Percentiles rank a stretch among this genome's conserved stretches.
These are phyloP conservation scores for Ochotona curzoniae DNA, from an alignment of 2,113 vertebrate genomes.

Conservation along the genomic window DNA sequence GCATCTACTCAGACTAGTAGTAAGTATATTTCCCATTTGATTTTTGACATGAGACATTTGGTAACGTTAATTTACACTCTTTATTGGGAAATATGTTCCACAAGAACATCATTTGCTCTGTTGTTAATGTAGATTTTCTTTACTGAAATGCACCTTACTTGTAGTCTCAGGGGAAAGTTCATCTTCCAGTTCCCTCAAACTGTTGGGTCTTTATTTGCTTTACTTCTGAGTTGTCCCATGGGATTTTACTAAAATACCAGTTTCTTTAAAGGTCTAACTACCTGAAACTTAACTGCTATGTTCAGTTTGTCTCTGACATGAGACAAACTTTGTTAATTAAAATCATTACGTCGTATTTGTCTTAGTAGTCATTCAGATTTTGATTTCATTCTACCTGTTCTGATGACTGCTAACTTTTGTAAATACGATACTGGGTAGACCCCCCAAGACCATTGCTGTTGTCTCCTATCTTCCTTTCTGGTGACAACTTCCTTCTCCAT, in stretches of 20 bases:
- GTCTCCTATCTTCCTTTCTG: conserved; percentile 33
- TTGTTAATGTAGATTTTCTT: conserved; percentile 49
- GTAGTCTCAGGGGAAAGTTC: neutral
- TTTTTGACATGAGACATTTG: conserved; percentile 61
- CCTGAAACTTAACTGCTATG: conserved; percentile 59
- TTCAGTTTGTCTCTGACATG: conserved; percentile 1
- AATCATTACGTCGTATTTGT: conserved; percentile 37
- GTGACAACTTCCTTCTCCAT: conserved; percentile 13
- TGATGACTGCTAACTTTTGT: conserved; percentile 56
- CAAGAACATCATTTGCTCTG: conserved; percentile 37
- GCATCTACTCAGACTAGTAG: conserved; percentile 87
- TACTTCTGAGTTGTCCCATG: conserved; percentile 34
- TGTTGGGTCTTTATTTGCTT: conserved; percentile 53
- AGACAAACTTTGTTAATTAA: conserved; percentile 38
- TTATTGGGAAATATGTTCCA: conserved; percentile 52
- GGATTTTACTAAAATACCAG: conserved; percentile 54
- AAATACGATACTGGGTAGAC: conserved; percentile 53
- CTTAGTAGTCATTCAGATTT: conserved; percentile 51
- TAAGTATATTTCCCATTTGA: conserved; percentile 84
- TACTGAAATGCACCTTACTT: neutral
- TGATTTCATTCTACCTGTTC: conserved; percentile 48
- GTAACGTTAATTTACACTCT: conserved; percentile 6
- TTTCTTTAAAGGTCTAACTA: conserved; percentile 12
- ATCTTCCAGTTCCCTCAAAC: conserved; percentile 30
- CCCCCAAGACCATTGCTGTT: conserved; percentile 17